These are phyloP conservation scores for Machaerirhynchus nigripectus DNA, from an alignment of 2,113 vertebrate species.

Conservation along the genomic window DNA sequence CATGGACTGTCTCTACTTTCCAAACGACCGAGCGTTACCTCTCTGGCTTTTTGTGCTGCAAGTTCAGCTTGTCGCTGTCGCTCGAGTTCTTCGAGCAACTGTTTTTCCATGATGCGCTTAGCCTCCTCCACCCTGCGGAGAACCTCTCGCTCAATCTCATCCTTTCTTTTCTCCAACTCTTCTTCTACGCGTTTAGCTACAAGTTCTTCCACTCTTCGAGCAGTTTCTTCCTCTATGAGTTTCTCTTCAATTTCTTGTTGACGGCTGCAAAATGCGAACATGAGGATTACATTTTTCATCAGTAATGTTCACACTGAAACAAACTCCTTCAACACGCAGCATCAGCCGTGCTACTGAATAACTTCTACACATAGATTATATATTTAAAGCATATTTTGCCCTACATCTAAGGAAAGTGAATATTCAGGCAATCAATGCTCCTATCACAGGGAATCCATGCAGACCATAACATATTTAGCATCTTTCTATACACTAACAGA, in stretches of 20 bases:
- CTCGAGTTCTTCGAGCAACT: constrained; percentile 99
- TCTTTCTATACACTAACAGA: background rate
- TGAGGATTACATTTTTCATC: background rate
- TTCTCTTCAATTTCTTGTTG: constrained; percentile 99
- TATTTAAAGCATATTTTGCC: background rate
- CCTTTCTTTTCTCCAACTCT: constrained; percentile 96
- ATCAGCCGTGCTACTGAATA: background rate
- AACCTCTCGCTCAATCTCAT: constrained; percentile 98
- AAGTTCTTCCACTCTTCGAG: constrained; percentile 95
- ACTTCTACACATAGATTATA: background rate
- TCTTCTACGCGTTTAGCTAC: constrained; percentile 97
- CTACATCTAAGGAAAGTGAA: background rate
- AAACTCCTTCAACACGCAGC: background rate
- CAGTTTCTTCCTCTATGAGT: constrained; percentile 98
- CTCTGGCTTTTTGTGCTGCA: constrained; percentile 96
- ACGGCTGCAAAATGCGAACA: constrained; percentile 15
- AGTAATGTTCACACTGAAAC: background rate
- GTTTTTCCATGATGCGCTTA: constrained; percentile 99
- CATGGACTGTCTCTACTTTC: constrained; percentile 93
- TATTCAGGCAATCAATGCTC: background rate
- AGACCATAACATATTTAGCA: background rate
- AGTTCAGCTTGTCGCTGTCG: constrained; percentile 97
- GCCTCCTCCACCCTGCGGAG: constrained; percentile 97
- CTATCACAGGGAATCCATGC: background rate
- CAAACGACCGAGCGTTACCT: constrained; percentile 99